Conservation (phyloP, 2,888 invertebrate species). For the Cryptocephalus moraei region DNA sequence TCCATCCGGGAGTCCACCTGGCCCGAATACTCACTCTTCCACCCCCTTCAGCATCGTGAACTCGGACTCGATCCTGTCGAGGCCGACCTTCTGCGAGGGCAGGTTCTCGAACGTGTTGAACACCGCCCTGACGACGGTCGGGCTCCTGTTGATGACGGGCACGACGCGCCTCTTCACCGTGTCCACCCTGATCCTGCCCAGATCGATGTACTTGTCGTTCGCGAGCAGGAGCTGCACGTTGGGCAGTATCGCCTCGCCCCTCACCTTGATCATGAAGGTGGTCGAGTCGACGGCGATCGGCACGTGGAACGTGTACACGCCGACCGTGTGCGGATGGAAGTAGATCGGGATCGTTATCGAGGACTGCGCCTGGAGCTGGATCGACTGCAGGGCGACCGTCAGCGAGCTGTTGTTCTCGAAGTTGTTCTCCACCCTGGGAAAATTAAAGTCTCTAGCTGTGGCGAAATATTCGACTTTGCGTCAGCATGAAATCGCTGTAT, state of each 20-base stretch:
- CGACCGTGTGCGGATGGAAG: not conserved
- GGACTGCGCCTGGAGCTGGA: not conserved
- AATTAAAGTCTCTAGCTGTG: too few species aligned
- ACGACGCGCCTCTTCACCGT: slow-evolving; percentile 36
- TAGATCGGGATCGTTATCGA: not conserved
- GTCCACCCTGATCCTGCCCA: not conserved
- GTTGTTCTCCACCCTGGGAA: not conserved
- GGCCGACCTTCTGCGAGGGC: not conserved
- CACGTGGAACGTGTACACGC: not conserved
- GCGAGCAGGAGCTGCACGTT: not conserved
- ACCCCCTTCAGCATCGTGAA: not conserved
- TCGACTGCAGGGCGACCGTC: not conserved
- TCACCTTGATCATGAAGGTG: not conserved
- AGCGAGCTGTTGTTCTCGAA: not conserved
- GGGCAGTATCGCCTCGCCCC: not conserved
- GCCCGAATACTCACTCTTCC: not conserved
- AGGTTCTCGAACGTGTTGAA: not conserved
- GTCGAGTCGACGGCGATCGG: not conserved
- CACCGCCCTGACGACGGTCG: slow-evolving; percentile 25
- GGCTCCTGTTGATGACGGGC: slow-evolving; percentile 48
- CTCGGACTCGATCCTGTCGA: not conserved
- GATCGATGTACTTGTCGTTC: not conserved
- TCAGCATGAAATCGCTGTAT: too few species aligned
- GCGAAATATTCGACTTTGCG: too few species aligned
- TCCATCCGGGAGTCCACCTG: not conserved